Base-by-base conservation (phyloP, 2,888 invertebrate genomes). In the Hypsopygia costalis region DNA sequence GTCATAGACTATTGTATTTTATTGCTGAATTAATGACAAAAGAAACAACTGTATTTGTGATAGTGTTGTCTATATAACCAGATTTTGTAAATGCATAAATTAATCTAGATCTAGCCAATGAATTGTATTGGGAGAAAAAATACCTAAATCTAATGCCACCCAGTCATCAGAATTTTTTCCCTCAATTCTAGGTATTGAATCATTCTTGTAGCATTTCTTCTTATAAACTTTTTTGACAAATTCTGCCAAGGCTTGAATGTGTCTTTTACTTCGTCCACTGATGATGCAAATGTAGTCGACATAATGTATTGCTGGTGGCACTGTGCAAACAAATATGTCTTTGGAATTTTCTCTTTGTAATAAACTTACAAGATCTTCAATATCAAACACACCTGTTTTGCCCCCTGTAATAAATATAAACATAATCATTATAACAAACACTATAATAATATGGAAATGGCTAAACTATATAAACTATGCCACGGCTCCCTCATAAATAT, bases 91-190 rank as follows among this genome's bases (percentile, higher is more conserved):
- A n/a, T n/a, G n/a, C n/a, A n/a, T n/a, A n/a, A n/a, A n/a, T n/a
- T n/a, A n/a, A n/a, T n/a, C n/a, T n/a, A n/a, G n/a, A n/a, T n/a
- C n/a, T n/a, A n/a, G n/a, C n/a, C n/a, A n/a, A n/a, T n/a, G n/a
- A n/a, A n/a, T n/a, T n/a, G n/a, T n/a, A n/a, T n/a, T n/a, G n/a
- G n/a, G n/a, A n/a, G n/a, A n/a, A n/a, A n/a, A n/a, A n/a, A 20
- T 87, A 95, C 97, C 97, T 83, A 98, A 90, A 89, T 98, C 98
- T 69, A 98, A 64, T 11, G 97, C 97, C 77, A 96, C 91, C 98
- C 98, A 98, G 58, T 96, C 93, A 36, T 90, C 90, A 7, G 93
- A 93, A 36, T 90, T 81, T 69, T 91, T 90, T 12, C 97, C 97
- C 85, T 97, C 96, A 51, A 97, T 90, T 60, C 86, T 91, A 0